Evolutionary conservation across 1,140 invertebrate species (phyloP), one percentile per base, ranked within the genome.

Genomic region (Drosophila takahashii): DNA sequence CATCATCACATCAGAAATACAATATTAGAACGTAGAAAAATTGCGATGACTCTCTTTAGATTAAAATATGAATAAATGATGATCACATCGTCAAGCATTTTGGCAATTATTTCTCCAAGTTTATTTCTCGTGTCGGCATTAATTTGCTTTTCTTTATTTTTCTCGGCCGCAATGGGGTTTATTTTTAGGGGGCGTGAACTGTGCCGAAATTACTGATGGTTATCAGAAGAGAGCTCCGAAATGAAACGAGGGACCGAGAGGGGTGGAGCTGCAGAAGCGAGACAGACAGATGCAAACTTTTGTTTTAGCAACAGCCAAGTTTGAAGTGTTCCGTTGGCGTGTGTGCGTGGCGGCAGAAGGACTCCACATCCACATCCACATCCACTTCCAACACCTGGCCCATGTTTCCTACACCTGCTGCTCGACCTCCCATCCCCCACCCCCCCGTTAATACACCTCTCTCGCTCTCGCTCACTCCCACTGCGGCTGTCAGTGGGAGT

Each of bases 271-370:
- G 52, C 47, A 22, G 9, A 9, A 64, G 48, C 57, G 42, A 53
- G 51, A 83, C 52, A 57, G 66, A 58, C 74, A 83, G 83, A 86
- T 89, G 79, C 78, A 71, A 74, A 77, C 54, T 83, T 87, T 87
- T 87, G 83, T 87, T 87, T 89, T 87, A 77, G 84, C 79, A 87
- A 87, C 83, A 89, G 75, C 70, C 58, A 87, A 89, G 56, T 83
- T 83, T 87, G 70, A 87, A 87, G 83, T 89, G 83, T 59, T 16
- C 54, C 51, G 27, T 59, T 65, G 44, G 58, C 61, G 64, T 58
- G 74, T 85, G 81, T 87, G 81, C 83, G 81, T 85, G 77, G 81
- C 77, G 77, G 81, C 77, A 59, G 61, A 39, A 42, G 60, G 64
- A 65, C 52, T 57, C 47, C 67, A 52, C 53, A 57, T 58, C 26